Conservation (phyloP, 2,888 invertebrate species). For the Apocheima hispidaria region DNA sequence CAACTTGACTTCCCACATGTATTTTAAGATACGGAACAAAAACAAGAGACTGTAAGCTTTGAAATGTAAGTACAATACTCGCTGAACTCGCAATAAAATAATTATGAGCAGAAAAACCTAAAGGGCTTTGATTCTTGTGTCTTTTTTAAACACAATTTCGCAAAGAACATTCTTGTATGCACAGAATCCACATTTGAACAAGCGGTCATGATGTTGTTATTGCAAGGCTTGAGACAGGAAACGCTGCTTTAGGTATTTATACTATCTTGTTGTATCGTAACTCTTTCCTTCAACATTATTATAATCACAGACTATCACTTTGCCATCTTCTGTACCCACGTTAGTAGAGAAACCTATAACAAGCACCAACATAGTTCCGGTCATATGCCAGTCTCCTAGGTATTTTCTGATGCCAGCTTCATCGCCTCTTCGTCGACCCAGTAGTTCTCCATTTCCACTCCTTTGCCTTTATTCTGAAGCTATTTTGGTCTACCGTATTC, state of each 20-base stretch:
- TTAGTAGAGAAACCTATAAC: too few species aligned
- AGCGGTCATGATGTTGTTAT: neutral
- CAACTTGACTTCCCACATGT: conserved; percentile 45
- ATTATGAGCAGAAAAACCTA: conserved; percentile 2
- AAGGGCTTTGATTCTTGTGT: neutral
- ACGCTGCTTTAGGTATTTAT: neutral
- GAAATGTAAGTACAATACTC: conserved; percentile 26
- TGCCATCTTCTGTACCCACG: too few species aligned
- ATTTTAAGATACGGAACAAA: conserved; percentile 41
- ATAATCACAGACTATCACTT: too few species aligned
- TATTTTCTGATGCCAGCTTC: too few species aligned
- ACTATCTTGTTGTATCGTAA: neutral
- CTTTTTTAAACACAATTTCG: neutral
- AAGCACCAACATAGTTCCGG: too few species aligned
- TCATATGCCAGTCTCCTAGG: too few species aligned
- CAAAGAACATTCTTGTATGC: neutral
- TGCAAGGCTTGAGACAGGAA: neutral
- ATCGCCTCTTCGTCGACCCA: too few species aligned
- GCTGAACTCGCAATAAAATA: conserved; percentile 9
- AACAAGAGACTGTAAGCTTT: conserved; percentile 38
- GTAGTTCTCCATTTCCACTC: too few species aligned
- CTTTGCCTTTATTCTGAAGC: too few species aligned
- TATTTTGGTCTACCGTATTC: too few species aligned
- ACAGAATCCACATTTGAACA: neutral
- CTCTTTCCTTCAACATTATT: too few species aligned